phyloP scores from a whole-genome alignment of 2,113 vertebrate species.

The Rynchops niger region DNA sequence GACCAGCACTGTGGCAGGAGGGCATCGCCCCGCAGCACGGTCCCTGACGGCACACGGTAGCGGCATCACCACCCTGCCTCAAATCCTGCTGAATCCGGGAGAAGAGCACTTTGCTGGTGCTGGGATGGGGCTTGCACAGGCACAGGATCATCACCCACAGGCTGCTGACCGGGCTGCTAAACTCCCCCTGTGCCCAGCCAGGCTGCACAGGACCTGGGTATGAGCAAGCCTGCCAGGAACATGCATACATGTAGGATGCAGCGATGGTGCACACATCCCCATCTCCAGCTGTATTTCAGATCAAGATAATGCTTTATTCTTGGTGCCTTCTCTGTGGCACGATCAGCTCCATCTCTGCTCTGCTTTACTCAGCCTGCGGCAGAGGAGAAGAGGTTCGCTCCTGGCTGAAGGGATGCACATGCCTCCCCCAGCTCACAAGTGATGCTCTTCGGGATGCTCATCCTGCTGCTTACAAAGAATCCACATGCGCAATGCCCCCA shows the following conservation, averaged over 20 bases:
- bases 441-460: accelerated
- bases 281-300: neutral
- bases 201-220: neutral
- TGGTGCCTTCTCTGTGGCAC: neutral
- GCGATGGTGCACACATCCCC: accelerated
- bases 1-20: neutral
- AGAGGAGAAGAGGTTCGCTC: neutral
- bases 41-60: accelerated
- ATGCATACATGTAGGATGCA: accelerated
- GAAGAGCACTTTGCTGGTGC: neutral
- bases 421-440: neutral
- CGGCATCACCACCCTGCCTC: neutral
- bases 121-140: neutral
- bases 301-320: neutral
- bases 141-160: neutral
- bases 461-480: neutral
- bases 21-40: accelerated
- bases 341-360: neutral
- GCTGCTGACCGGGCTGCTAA: neutral
- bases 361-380: neutral
- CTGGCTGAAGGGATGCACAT: neutral
- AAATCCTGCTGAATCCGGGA: neutral
- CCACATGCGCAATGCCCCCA: accelerated
- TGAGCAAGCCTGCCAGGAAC: accelerated
- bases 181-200: neutral